Conservation (phyloP, 2,113 vertebrate genomes). For the Microtus oregoni region DNA sequence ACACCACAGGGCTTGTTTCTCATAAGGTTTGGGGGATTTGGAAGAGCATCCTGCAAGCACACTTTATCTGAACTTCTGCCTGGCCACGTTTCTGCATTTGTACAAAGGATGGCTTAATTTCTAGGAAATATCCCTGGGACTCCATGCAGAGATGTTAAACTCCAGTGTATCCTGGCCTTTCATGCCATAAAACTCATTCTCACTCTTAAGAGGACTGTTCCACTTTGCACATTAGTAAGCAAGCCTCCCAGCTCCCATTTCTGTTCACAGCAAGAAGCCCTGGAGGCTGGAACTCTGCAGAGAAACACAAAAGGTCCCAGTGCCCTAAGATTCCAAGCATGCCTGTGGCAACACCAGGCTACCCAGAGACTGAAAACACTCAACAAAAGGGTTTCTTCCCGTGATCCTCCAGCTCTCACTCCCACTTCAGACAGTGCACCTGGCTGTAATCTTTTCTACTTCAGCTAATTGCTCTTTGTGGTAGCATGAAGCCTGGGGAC, state of each 20-base stretch:
- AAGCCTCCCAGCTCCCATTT: conserved; percentile 62
- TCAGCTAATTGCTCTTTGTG: conserved; percentile 85
- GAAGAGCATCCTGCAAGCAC: not conserved
- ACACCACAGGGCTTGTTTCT: not conserved
- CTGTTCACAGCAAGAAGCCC: conserved; percentile 50
- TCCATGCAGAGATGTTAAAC: conserved; percentile 55
- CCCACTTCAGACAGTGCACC: conserved; percentile 84
- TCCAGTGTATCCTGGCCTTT: conserved; percentile 33
- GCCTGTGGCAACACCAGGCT: conserved; percentile 83
- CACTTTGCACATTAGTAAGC: conserved; percentile 69
- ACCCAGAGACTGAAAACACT: conserved; percentile 72
- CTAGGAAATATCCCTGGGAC: conserved; percentile 46
- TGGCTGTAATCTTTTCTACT: conserved; percentile 84
- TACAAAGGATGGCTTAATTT: conserved; percentile 52
- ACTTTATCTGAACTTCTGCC: conserved; percentile 28
- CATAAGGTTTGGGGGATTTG: not conserved
- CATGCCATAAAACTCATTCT: conserved; percentile 56
- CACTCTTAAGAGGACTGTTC: conserved; percentile 59
- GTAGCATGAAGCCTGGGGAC: conserved; percentile 36
- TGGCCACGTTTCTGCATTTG: not conserved
- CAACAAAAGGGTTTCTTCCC: conserved; percentile 77
- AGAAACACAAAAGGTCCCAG: conserved; percentile 80
- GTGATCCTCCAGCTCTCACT: conserved; percentile 27
- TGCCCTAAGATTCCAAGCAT: conserved; percentile 84
- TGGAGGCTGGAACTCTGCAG: conserved; percentile 66